Conservation (phyloP, 2,888 invertebrate species). For the Tenthredo livida region DNA sequence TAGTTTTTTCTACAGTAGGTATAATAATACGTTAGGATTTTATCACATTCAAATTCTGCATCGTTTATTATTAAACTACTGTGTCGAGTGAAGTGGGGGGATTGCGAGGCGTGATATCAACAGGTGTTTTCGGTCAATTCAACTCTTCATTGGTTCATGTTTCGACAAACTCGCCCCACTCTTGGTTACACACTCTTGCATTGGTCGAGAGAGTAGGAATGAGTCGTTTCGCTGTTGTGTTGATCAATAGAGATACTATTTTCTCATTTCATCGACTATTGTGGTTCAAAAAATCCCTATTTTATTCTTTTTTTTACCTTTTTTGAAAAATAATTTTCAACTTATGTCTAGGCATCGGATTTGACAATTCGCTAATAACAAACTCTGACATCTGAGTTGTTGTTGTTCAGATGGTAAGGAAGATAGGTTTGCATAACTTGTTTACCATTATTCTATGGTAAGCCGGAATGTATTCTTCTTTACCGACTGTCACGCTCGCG, state of each 20-base stretch:
- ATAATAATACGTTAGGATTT: not conserved
- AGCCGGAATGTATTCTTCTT: no score
- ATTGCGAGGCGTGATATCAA: not conserved
- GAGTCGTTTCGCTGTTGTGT: not conserved
- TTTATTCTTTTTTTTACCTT: not conserved
- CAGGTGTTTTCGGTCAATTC: not conserved
- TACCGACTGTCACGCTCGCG: no score
- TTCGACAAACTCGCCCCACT: not conserved
- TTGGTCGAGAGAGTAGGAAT: not conserved
- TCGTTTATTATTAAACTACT: not conserved
- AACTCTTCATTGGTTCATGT: not conserved
- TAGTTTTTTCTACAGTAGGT: no score
- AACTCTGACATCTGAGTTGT: not conserved
- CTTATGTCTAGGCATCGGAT: not conserved
- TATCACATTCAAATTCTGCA: slow-evolving; percentile 3
- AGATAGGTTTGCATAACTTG: no score
- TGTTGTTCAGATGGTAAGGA: no score
- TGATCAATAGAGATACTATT: not conserved
- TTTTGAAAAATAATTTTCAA: not conserved
- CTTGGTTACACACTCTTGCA: not conserved
- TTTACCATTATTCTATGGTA: no score
- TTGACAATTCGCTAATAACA: not conserved
- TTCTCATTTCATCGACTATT: not conserved
- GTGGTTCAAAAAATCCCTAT: not conserved
- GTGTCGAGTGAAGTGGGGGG: not conserved